Base-by-base conservation (phyloP, 2,797 vertebrate species). In the Sebastes iracundus region DNA sequence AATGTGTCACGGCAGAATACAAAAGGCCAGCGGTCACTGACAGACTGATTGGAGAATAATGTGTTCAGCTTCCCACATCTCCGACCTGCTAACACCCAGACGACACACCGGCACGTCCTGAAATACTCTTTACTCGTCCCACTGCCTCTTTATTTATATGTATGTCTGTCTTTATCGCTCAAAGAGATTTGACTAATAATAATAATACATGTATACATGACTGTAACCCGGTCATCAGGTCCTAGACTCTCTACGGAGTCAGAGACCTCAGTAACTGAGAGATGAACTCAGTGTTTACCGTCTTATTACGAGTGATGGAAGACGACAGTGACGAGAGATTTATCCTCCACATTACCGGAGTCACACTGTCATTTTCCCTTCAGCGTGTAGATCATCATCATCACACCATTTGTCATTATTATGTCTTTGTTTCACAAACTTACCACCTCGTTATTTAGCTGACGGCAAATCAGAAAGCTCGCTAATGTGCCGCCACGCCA, bases 41-140 rank as follows among this genome's bases (percentile, higher is more conserved):
- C 75, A 80, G 83, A 87, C 69, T 79, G 82, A 87, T 82, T 79
- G 75, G 77, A 68, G 72, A 78, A 66, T 72, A 74, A 84, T 75
- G 53, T 70, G 27, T 79, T 84, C 69, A 68, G 49, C 80, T 70
- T 75, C 75, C 76, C 67, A 82, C 85, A 76, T 87, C 85, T 78
- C 52, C 64, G 42, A 55, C 71, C 75, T 53, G 76, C 64, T 81
- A 62, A 77, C 38, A 42, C 38, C 38, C 38, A 14, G 13, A 6
- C 13, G 38, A 16, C 80, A 76, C 79, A 82, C 23, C 33, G 33
- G 25, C 75, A 65, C 60, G 74, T 81, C 79, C 65, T 67, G 5
- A 9, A 80, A 83, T 65, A 75, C 53, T 76, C 81, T 77, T 68
- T 61, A 60, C 73, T 74, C 68, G 61, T 63, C 72, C 82, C 49